Conservation (phyloP, 2,113 vertebrate genomes). For the Eptesicus fuscus region DNA sequence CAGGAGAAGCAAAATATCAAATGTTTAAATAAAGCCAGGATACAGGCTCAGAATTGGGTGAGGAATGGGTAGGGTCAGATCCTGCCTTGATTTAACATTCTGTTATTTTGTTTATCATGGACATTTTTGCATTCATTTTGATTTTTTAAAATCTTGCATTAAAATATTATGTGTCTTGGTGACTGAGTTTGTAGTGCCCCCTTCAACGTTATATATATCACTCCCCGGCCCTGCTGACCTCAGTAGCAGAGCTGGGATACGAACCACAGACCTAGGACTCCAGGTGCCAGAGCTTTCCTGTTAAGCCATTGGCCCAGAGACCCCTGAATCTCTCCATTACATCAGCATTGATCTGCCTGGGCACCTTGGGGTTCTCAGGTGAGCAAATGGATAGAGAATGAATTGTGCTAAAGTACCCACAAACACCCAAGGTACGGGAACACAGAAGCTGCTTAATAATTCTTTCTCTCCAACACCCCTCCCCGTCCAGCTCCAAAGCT, state of each 20-base stretch:
- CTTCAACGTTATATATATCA: fast-evolving
- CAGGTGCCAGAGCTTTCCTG: background rate
- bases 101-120: no score
- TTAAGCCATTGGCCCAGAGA: background rate
- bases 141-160: background rate
- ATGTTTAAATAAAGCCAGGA: background rate
- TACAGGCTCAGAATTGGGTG: background rate
- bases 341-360: background rate
- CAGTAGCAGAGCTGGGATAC: fast-evolving
- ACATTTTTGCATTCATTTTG: background rate
- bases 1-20: background rate
- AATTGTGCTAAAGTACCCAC: no score
- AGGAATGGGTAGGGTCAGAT: fast-evolving
- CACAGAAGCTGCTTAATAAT: background rate
- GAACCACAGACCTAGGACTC: background rate
- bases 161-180: background rate
- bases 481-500: fast-evolving
- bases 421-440: fast-evolving
- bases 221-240: background rate
- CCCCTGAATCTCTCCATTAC: background rate
- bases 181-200: background rate
- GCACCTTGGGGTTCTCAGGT: background rate
- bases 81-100: background rate
- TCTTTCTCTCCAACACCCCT: background rate
- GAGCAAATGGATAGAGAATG: background rate